Conservation (phyloP, 2,797 vertebrate genomes). For the Monodelphis domestica region DNA sequence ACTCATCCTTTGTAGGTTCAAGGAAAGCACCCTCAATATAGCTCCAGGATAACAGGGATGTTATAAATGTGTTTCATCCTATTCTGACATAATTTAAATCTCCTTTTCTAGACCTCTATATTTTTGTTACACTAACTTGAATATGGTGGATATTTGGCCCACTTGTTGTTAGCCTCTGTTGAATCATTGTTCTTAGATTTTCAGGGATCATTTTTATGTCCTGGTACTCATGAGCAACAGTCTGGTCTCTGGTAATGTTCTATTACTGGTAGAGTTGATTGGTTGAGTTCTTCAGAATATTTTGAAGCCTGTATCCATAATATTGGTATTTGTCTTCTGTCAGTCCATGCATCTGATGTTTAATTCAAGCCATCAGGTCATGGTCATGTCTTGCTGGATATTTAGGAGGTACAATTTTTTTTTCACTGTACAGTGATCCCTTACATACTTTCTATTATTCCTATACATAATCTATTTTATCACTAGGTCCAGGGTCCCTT, state of each 20-base stretch:
- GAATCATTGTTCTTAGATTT: not conserved
- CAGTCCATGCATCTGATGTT: not conserved
- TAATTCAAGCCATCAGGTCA: not conserved
- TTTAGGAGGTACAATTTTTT: not conserved
- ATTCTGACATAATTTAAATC: not conserved
- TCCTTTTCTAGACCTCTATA: not conserved
- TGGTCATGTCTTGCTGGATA: not conserved
- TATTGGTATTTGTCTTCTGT: not conserved
- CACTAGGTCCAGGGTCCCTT: not conserved
- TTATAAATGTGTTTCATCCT: not conserved
- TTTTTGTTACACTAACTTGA: not conserved
- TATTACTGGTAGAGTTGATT: not conserved
- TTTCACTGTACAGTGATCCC: not conserved
- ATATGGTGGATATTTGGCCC: not conserved
- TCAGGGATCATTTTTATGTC: not conserved
- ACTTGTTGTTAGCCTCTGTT: not conserved
- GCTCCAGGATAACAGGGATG: not conserved
- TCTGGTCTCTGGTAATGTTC: not conserved
- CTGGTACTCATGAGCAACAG: not conserved
- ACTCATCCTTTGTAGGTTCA: not conserved
- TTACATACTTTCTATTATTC: not conserved
- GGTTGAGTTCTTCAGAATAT: not conserved
- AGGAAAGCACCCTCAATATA: not conserved
- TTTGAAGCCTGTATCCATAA: not conserved
- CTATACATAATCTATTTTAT: not conserved